Conservation (phyloP, 2,797 vertebrate species). For the Takifugu ocellatus region DNA sequence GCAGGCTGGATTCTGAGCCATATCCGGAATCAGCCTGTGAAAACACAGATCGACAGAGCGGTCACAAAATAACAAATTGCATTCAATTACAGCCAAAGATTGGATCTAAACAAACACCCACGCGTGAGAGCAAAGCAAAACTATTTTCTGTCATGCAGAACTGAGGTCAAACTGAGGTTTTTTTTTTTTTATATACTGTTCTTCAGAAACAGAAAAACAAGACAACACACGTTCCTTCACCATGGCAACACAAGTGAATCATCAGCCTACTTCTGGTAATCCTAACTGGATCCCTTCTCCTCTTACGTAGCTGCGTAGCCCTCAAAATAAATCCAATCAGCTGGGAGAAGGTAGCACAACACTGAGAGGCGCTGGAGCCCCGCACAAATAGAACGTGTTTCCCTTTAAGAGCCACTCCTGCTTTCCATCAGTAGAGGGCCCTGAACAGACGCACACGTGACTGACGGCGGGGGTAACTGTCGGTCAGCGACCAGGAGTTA, state of each 20-base stretch:
- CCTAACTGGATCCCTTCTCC: slow-evolving; percentile 8
- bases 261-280: slow-evolving; percentile 33
- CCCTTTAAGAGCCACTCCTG: slow-evolving; percentile 11
- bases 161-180: too few relatives aligned
- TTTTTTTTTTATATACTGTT: too few relatives aligned
- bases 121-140: neutral
- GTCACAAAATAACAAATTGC: neutral
- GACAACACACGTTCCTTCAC: slow-evolving; percentile 11
- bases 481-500: slow-evolving; percentile 63
- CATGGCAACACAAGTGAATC: slow-evolving; percentile 16
- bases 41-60: neutral
- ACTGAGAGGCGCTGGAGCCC: too few relatives aligned
- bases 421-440: slow-evolving; percentile 50
- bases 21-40: slow-evolving; percentile 91
- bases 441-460: neutral
- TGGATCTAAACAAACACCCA: neutral
- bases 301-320: slow-evolving; percentile 25
- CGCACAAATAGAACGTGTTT: neutral
- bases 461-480: slow-evolving; percentile 55
- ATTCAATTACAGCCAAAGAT: neutral
- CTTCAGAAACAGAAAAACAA: neutral
- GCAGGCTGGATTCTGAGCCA: slow-evolving; percentile 92
- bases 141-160: neutral
- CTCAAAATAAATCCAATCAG: slow-evolving; percentile 9
- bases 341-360: slow-evolving; percentile 1